Base-by-base conservation (phyloP, 2,888 invertebrate genomes). In the Macroteleia sp. region DNA sequence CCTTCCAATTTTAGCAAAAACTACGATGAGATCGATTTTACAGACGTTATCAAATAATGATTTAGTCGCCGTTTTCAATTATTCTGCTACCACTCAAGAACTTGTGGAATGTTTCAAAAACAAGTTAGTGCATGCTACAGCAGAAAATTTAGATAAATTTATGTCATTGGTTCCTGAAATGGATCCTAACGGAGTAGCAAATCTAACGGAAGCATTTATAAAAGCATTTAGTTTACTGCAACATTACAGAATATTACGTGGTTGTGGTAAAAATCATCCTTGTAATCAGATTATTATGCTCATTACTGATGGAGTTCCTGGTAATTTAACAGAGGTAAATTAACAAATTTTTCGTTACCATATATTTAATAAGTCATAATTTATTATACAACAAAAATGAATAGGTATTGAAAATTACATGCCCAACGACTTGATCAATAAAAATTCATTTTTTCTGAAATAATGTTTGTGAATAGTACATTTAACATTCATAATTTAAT, bases 271-370 rank as follows among this genome's bases (percentile, higher is more conserved):
- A 3, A 92, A 92, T 3, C 93, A 94, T 64, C 93, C 95, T 28
- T 99, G 99, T 89, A 99, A 99, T 92, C 98, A 98, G 91, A 95
- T 97, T 22, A 97, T 99, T 77, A 98, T 99, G 98, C 92, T 99
- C 67, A 95, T 99, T 79, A 99, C 99, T 0, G 99, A 99, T 91
- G 98, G 98, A 44, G 96, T 98, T 2, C 95, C 98, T 0, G 96
- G 96, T 50, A 97, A 97, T 89, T 94, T 96, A 80, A 96, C 97
- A 10, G 96, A 97, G 83, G 91, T 89, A 69, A n/a, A n/a, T n/a
- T n/a, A n/a, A n/a, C n/a, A n/a, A n/a, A n/a, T n/a, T n/a, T n/a
- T n/a, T n/a, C n/a, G n/a, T n/a, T n/a, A n/a, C n/a, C n/a, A n/a
- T n/a, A n/a, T n/a, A n/a, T n/a, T n/a, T n/a, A n/a, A n/a, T n/a